phyloP scores from a whole-genome alignment of 2,113 vertebrate species.

The Alethe castanea region DNA sequence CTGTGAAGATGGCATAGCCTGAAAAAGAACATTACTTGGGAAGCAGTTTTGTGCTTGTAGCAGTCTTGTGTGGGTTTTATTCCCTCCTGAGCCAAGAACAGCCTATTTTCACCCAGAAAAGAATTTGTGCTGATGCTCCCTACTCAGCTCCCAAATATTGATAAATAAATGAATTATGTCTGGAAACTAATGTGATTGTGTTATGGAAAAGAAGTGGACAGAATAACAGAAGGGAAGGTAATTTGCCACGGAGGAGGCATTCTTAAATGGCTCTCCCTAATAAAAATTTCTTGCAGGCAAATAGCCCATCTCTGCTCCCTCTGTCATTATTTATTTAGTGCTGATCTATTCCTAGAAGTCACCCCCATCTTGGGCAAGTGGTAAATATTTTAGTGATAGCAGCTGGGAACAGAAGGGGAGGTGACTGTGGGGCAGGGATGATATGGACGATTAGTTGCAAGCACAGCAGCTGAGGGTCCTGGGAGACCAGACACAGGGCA shows the following conservation, averaged over 20 bases:
- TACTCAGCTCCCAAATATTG: background rate
- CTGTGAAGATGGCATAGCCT: background rate
- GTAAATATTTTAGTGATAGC: slow-evolving; percentile 20
- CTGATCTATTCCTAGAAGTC: slow-evolving; percentile 37
- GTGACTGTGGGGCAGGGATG: background rate
- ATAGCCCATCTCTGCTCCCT: background rate
- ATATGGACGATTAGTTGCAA: background rate
- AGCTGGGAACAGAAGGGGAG: background rate
- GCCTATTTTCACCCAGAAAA: background rate
- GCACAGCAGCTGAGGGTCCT: background rate
- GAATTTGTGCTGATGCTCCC: background rate
- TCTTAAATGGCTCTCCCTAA: background rate
- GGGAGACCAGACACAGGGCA: background rate
- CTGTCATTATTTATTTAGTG: slow-evolving; percentile 46
- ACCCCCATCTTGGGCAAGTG: background rate
- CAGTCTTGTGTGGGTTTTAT: background rate
- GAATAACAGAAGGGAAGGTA: background rate
- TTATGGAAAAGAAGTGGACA: background rate
- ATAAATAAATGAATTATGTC: background rate
- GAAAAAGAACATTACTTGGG: background rate
- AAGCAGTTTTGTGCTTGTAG: background rate
- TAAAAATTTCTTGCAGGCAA: background rate
- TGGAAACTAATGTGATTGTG: background rate
- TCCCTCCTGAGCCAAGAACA: background rate
- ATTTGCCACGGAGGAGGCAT: background rate